Conservation (phyloP, 2,797 vertebrate genomes). For the Linurgus olivaceus region DNA sequence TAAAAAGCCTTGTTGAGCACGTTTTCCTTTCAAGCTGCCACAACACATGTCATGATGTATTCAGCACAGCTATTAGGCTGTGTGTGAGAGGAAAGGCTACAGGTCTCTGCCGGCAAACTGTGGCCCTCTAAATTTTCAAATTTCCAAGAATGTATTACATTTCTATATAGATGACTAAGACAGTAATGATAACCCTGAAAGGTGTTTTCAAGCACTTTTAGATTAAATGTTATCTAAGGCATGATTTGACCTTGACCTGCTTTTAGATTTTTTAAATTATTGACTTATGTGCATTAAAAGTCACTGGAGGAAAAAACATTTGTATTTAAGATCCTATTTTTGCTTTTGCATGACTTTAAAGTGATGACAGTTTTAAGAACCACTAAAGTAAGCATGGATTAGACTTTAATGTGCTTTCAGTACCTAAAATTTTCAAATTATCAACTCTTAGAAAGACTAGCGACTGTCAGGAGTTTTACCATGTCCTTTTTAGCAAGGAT, state of each 20-base stretch:
- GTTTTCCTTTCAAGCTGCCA: neutral
- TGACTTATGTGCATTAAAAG: neutral
- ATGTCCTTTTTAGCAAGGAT: neutral
- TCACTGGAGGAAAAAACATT: neutral
- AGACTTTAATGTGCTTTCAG: neutral
- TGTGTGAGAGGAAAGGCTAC: neutral
- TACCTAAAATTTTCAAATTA: neutral
- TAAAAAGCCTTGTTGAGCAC: neutral
- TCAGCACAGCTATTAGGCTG: neutral
- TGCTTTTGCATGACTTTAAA: neutral
- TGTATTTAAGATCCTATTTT: neutral
- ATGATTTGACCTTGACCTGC: neutral
- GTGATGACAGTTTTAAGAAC: constrained; percentile 15
- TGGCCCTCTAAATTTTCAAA: neutral
- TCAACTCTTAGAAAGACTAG: neutral
- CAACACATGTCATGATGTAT: neutral
- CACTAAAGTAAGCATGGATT: neutral
- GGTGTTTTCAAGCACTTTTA: neutral
- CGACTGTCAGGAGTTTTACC: neutral
- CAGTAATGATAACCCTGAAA: neutral
- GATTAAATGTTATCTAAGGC: neutral
- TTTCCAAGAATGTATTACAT: neutral
- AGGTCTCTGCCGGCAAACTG: neutral
- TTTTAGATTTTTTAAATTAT: neutral
- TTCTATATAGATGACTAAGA: neutral